Evolutionary conservation across 2,888 invertebrate species (phyloP).

Genomic region (Platycheirus albimanus): DNA sequence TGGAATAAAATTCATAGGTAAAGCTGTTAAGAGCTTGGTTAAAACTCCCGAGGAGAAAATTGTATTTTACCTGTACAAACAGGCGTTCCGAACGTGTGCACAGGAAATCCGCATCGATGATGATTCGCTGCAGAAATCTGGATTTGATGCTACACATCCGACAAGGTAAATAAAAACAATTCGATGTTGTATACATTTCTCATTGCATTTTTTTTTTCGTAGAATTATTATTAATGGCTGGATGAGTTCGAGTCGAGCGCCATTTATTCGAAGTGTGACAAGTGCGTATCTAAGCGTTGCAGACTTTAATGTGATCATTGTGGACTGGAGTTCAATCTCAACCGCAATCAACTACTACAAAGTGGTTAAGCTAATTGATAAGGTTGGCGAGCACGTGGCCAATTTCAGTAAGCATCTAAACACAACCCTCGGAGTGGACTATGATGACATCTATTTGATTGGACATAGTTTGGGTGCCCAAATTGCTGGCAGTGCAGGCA

Average conservation of each 20-base stretch:
- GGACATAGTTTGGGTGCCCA: constrained; percentile 83
- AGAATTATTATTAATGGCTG: constrained; percentile 82
- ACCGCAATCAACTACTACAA: constrained; percentile 79
- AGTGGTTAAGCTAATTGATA: constrained; percentile 79
- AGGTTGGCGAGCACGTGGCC: constrained; percentile 78
- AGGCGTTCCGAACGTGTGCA: constrained; percentile 80
- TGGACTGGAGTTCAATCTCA: constrained; percentile 81
- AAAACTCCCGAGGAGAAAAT: constrained; percentile 76
- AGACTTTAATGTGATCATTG: constrained; percentile 81
- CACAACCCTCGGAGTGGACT: constrained; percentile 76
- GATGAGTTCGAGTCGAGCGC: constrained; percentile 81
- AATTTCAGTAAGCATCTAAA: constrained; percentile 80
- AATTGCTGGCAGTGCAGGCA: constrained; percentile 81
- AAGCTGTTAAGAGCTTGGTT: constrained; percentile 5
- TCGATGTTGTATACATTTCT: background rate
- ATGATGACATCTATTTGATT: constrained; percentile 79
- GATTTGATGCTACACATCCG: constrained; percentile 19
- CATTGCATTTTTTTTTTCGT: background rate
- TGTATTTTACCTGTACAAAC: constrained; percentile 80
- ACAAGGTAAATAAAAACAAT: constrained; percentile 33
- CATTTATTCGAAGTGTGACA: constrained; percentile 80
- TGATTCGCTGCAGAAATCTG: constrained; percentile 64
- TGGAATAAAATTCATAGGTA: constrained; percentile 13
- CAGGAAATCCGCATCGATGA: constrained; percentile 78
- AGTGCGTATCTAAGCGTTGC: constrained; percentile 79